A percentile compares a stretch with the other conserved stretches of the same genome.
phyloP scores from a whole-genome alignment of 2,113 vertebrate genomes.

The Tragelaphus strepsiceros region DNA sequence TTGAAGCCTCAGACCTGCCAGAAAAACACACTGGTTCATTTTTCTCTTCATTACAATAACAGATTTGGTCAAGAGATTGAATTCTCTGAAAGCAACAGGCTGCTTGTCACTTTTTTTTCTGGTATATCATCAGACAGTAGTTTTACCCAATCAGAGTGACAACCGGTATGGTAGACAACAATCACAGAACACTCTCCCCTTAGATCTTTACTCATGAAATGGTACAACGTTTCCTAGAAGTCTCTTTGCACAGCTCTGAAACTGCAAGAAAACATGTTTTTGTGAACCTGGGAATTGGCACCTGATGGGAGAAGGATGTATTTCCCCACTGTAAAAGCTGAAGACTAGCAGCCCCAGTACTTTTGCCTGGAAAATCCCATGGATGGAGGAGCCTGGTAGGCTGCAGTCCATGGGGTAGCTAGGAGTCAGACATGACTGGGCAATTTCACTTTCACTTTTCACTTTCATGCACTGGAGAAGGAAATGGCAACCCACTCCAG shows the following conservation, averaged over 20 bases:
- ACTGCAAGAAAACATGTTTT: not conserved
- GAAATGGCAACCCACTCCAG: too few relatives aligned
- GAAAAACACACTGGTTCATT: not conserved
- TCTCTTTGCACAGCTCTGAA: not conserved
- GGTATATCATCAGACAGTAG: not conserved
- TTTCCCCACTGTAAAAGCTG: not conserved
- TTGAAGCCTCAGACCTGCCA: not conserved
- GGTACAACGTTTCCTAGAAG: not conserved
- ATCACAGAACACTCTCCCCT: not conserved
- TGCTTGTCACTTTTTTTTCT: not conserved
- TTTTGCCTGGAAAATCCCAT: too few relatives aligned
- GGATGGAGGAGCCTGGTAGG: too few relatives aligned
- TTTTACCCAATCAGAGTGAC: not conserved
- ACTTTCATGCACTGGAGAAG: too few relatives aligned
- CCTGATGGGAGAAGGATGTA: not conserved
- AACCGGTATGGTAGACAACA: not conserved
- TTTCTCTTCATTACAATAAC: not conserved
- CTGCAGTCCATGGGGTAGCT: too few relatives aligned
- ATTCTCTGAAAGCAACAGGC: not conserved
- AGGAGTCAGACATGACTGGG: too few relatives aligned
- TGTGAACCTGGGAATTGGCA: not conserved
- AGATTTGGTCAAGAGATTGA: not conserved
- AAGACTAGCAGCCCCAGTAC: not conserved
- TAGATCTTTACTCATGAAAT: not conserved
- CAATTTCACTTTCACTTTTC: too few relatives aligned